phyloP scores from a whole-genome alignment of 2,888 invertebrate genomes.

The Trisateles emortualis region DNA sequence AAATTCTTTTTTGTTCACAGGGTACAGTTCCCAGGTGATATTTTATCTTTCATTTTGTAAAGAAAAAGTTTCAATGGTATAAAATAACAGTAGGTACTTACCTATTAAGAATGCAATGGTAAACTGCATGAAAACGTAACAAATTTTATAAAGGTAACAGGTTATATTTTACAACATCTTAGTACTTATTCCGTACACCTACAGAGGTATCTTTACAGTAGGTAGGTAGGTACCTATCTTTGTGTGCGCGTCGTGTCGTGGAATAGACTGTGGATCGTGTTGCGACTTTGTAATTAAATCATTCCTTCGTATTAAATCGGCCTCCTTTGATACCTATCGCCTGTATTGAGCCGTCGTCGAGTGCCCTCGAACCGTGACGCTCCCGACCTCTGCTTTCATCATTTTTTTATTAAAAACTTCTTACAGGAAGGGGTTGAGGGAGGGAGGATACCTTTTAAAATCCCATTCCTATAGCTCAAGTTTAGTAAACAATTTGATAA shows the following conservation, averaged over 20 bases:
- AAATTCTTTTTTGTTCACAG: no score
- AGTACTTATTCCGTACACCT: no score
- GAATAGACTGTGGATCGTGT: conserved; percentile 61
- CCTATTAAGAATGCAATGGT: no score
- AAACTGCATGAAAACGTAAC: no score
- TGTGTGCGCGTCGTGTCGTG: conserved; percentile 42
- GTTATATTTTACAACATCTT: no score
- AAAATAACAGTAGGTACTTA: no score
- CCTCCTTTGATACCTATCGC: conserved; percentile 69
- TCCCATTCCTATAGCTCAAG: conserved; percentile 42
- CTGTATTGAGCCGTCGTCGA: conserved; percentile 68
- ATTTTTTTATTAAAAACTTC: conserved; percentile 63
- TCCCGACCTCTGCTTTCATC: conserved; percentile 65
- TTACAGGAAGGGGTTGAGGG: conserved; percentile 57
- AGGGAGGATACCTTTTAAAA: conserved; percentile 44
- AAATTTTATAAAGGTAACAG: no score
- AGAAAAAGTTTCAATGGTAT: no score
- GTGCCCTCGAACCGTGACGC: conserved; percentile 62
- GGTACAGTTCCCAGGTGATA: no score
- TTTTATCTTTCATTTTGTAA: no score
- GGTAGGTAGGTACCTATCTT: conserved; percentile 36
- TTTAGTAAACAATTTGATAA: conserved; percentile 43
- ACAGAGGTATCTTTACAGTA: conserved; percentile 4
- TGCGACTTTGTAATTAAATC: conserved; percentile 78
- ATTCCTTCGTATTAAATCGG: conserved; percentile 76